Evolutionary conservation across 92 coral and sea anemone species (phyloP).

Genomic region (Hydrozoanthus gracilis): DNA sequence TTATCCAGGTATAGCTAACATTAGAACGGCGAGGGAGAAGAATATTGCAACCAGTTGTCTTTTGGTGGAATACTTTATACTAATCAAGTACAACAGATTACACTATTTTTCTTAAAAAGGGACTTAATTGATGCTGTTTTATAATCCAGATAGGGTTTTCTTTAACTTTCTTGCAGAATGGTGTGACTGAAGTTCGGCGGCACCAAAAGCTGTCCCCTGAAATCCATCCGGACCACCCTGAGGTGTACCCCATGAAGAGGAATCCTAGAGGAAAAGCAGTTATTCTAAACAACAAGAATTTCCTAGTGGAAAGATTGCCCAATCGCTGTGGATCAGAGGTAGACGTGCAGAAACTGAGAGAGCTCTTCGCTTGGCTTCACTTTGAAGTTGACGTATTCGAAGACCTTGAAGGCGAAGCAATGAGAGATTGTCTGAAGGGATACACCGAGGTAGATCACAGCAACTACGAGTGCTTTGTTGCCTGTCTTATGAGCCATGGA

Average conservation of each 20-base stretch:
- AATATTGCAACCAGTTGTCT: too few species aligned
- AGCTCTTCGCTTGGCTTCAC: conserved; percentile 65
- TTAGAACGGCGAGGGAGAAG: too few species aligned
- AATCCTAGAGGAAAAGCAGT: conserved; percentile 81
- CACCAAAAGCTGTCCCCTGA: not conserved
- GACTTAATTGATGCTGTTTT: not conserved
- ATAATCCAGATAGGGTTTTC: not conserved
- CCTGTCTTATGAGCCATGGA: conserved; percentile 93
- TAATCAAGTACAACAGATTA: too few species aligned
- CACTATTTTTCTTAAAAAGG: not conserved
- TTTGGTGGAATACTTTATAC: too few species aligned
- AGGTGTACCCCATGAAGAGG: conserved; percentile 54
- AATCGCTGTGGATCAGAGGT: conserved; percentile 68
- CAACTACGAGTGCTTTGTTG: conserved; percentile 68
- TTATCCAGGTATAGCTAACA: too few species aligned
- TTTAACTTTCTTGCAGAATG: not conserved
- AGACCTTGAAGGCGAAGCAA: conserved; percentile 38
- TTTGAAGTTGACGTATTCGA: conserved; percentile 45
- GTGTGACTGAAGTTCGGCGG: not conserved
- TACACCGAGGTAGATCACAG: conserved; percentile 51
- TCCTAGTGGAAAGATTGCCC: conserved; percentile 18
- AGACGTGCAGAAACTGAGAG: conserved; percentile 51
- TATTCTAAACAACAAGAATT: conserved; percentile 65
- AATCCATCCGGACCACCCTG: not conserved
- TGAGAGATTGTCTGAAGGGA: conserved; percentile 21